Conservation (phyloP, 2,797 vertebrate genomes). For the Buceros bicornis region DNA sequence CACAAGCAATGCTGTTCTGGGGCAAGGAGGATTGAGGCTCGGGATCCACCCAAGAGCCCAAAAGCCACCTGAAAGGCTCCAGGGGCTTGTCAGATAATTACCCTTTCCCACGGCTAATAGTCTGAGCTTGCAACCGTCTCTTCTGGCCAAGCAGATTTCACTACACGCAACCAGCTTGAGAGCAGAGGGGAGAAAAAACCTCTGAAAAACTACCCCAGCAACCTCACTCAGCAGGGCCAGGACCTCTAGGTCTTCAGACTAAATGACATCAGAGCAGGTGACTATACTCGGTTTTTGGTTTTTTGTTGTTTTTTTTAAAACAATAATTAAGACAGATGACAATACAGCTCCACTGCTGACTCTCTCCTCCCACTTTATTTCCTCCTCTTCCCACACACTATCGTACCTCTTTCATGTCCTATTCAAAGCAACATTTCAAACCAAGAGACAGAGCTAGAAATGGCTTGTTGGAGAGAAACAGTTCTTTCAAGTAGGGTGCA, state of each 20-base stretch:
- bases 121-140: background rate
- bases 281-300: background rate
- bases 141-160: background rate
- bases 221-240: background rate
- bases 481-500: background rate
- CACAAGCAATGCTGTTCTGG: background rate
- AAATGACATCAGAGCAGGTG: slow-evolving; percentile 41
- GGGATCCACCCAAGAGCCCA: background rate
- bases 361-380: slow-evolving; percentile 70
- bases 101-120: background rate
- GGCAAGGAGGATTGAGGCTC: background rate
- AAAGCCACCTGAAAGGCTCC: background rate
- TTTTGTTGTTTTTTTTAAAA: background rate
- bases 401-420: slow-evolving; percentile 54
- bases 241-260: slow-evolving; percentile 17
- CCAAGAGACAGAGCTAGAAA: slow-evolving; percentile 35
- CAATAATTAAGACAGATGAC: slow-evolving; percentile 59
- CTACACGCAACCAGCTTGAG: background rate
- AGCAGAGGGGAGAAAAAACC: background rate
- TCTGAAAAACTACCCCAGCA: background rate
- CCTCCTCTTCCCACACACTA: slow-evolving; percentile 63
- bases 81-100: background rate
- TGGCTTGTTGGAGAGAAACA: background rate
- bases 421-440: slow-evolving; percentile 70
- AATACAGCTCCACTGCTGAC: slow-evolving; percentile 58